Percentiles rank a stretch among this genome's conserved stretches.
phyloP scores from a whole-genome alignment of 1,140 invertebrate species.

The Portunus trituberculatus region DNA sequence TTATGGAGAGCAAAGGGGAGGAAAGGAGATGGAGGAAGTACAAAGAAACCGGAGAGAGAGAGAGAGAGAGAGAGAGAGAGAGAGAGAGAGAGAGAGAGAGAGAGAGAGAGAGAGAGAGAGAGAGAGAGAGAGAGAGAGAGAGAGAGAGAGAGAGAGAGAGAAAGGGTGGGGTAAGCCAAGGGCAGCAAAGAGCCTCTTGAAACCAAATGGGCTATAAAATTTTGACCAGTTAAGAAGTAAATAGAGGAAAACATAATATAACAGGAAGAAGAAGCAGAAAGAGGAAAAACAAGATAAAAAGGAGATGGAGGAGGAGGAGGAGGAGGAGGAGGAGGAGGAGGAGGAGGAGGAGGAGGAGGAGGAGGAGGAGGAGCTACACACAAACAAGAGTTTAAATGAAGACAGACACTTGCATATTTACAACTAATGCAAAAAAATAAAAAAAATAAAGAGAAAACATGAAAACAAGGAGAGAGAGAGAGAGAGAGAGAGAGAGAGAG shows the following conservation, averaged over 20 bases:
- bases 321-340: background rate
- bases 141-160: conserved; percentile 1
- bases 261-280: background rate
- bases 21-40: background rate
- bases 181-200: background rate
- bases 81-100: conserved; percentile 20
- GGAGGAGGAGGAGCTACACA: too few species aligned
- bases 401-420: too few species aligned
- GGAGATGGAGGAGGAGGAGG: background rate
- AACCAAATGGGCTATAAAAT: background rate
- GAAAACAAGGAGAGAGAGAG: background rate
- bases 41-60: background rate
- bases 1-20: background rate
- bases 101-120: conserved; percentile 20
- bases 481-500: background rate
- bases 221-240: background rate
- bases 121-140: conserved; percentile 20
- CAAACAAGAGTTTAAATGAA: too few species aligned
- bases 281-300: background rate
- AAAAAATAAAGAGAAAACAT: background rate
- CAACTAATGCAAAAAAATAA: too few species aligned
- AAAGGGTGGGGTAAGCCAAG: background rate
- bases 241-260: background rate
- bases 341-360: background rate
- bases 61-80: conserved; percentile 20